Conservation (phyloP, 2,888 invertebrate species). For the Temnothorax unifasciatus region DNA sequence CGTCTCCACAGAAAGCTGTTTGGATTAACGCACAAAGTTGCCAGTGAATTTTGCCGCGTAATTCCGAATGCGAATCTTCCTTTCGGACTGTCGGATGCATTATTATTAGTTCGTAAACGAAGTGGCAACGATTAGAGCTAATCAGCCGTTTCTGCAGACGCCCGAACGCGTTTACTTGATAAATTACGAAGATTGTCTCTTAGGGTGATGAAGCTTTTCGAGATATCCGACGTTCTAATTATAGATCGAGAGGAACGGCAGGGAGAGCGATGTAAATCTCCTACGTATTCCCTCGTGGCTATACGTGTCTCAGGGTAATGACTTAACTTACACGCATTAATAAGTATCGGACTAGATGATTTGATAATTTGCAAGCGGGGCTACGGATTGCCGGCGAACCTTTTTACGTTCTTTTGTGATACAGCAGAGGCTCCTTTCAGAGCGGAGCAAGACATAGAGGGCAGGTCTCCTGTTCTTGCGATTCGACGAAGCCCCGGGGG, state of each 20-base stretch:
- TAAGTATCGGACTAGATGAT: slow-evolving; percentile 73
- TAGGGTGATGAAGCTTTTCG: slow-evolving; percentile 4
- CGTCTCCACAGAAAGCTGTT: slow-evolving; percentile 59
- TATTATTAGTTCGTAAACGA: slow-evolving; percentile 21
- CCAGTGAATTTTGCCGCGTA: slow-evolving; percentile 63
- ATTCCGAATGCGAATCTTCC: not conserved
- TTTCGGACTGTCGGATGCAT: not conserved
- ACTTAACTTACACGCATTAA: slow-evolving; percentile 76
- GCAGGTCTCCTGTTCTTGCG: slow-evolving; percentile 75
- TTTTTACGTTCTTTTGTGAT: slow-evolving; percentile 60
- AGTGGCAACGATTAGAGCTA: not conserved
- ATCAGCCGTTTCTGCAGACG: not conserved
- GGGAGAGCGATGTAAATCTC: slow-evolving; percentile 66
- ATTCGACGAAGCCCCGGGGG: slow-evolving; percentile 75
- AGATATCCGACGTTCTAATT: slow-evolving; percentile 33
- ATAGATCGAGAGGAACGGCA: slow-evolving; percentile 22
- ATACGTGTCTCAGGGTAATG: slow-evolving; percentile 80
- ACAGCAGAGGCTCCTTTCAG: slow-evolving; percentile 51
- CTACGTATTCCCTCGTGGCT: slow-evolving; percentile 72
- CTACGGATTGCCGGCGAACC: slow-evolving; percentile 28
- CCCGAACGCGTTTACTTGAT: not conserved
- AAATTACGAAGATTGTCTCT: not conserved
- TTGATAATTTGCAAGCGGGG: slow-evolving; percentile 56
- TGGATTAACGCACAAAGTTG: slow-evolving; percentile 28
- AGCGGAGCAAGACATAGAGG: slow-evolving; percentile 70